Conservation (phyloP, 2,113 vertebrate species). For the Progne subis region DNA sequence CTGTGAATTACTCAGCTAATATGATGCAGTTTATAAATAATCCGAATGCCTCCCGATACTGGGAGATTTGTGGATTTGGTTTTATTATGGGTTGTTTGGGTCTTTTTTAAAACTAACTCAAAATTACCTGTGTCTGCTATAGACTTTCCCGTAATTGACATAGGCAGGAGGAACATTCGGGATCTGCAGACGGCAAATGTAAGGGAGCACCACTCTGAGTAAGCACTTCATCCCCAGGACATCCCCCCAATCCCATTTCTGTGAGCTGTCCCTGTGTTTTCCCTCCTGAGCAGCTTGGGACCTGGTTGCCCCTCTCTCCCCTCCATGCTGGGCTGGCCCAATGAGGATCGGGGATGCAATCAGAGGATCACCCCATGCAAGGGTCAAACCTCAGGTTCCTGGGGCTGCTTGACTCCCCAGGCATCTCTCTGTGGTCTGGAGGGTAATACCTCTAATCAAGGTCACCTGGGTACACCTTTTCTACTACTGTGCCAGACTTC, state of each 20-base stretch:
- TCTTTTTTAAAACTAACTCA: not conserved
- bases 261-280: not conserved
- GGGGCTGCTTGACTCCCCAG: not conserved
- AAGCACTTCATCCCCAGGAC: not conserved
- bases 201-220: not conserved
- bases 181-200: not conserved
- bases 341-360: accelerated
- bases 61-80: not conserved
- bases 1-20: not conserved
- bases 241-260: not conserved
- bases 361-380: not conserved
- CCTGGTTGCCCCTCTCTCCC: not conserved
- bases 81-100: not conserved
- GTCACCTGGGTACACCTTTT: not conserved
- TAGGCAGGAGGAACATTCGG: not conserved
- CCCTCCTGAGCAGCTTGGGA: not conserved
- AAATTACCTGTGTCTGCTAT: not conserved
- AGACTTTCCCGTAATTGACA: not conserved
- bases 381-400: not conserved
- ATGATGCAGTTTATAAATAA: not conserved
- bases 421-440: accelerated
- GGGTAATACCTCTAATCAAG: not conserved
- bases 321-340: accelerated
- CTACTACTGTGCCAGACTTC: not conserved
- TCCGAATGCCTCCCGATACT: not conserved